Base-by-base conservation (phyloP, 2,113 vertebrate species). In the Callocephalon fimbriatum region DNA sequence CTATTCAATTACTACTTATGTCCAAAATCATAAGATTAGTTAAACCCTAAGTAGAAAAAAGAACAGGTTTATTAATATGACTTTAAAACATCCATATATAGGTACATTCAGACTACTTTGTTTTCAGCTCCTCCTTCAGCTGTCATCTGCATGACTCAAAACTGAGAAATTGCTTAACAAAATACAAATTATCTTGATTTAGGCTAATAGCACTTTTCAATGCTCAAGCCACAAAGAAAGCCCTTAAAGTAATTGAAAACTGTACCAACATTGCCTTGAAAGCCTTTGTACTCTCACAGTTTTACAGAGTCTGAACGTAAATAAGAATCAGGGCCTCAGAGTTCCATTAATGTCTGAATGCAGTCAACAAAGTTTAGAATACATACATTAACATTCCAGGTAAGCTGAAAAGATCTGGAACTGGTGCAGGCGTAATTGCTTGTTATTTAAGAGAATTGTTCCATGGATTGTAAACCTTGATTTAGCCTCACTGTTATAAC, bases 11-110 rank as follows among this genome's bases (percentile, higher is more conserved):
- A 86, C 98, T 98, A 75, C 97, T 98, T 56, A 99, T 93, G 92
- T 99, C 98, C 91, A 99, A 95, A 96, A 99, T 99, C 47, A 99
- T 96, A 93, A 99, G 98, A 88, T 98, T 99, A 78, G 92, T 96
- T 93, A 99, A 96, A 85, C 90, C 96, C 99, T 99, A 71, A 73
- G 85, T 61, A 95, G 75, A 96, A 93, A 92, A 95, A 94, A 51
- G 48, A 6, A 67, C 6, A 18, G 6, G 35, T 63, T 74, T 62
- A 51, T 70, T 27, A 63, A 40, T 68, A 53, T 37, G 47, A 71
- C 22, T 65, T 75, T n/a, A 47, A 63, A 65, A 51, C 40, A 58
- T 31, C 56, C 31, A 37, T 37, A 37, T 16, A 44, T 27, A 62
- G 9, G 17, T 38, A 40, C 21, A 66, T 71, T 53, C 56, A 59